Percentiles rank a stretch among this genome's conserved stretches.
Conservation (phyloP, 2,113 vertebrate species). For the Laticauda colubrina region DNA sequence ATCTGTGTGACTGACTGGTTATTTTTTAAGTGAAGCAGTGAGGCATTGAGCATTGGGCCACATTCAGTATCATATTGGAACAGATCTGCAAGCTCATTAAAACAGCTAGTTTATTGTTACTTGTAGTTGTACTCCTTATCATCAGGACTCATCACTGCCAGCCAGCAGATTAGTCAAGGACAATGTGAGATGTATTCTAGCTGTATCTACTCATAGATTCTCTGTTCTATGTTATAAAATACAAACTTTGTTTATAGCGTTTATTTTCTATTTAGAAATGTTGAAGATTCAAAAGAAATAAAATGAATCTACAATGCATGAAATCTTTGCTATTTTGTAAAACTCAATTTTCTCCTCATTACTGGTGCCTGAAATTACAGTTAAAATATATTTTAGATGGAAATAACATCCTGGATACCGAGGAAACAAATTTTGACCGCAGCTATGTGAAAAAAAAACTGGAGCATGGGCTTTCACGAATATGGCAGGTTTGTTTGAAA, state of each 20-base stretch:
- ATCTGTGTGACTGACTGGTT: not conserved
- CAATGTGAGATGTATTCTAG: not conserved
- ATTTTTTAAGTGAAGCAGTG: not conserved
- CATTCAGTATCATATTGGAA: not conserved
- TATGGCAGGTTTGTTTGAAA: constrained; percentile 88
- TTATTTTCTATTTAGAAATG: not conserved
- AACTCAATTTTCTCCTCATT: not conserved
- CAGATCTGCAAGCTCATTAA: not conserved
- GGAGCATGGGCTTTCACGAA: constrained; percentile 91
- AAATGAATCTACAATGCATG: not conserved
- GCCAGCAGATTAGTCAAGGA: not conserved
- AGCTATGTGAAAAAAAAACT: constrained; percentile 98
- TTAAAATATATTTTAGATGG: constrained; percentile 70
- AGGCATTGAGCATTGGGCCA: not conserved
- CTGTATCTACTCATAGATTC: not conserved
- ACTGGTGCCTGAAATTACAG: not conserved
- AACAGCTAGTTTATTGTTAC: not conserved
- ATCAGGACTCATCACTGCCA: not conserved
- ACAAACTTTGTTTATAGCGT: not conserved
- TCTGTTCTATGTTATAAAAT: not conserved
- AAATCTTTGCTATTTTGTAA: not conserved
- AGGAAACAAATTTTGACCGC: constrained; percentile 87
- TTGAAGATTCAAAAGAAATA: not conserved
- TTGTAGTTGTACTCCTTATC: not conserved
- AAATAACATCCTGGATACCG: constrained; percentile 64